phyloP scores from a whole-genome alignment of 2,888 invertebrate species.

The Cheilosia grossa region DNA sequence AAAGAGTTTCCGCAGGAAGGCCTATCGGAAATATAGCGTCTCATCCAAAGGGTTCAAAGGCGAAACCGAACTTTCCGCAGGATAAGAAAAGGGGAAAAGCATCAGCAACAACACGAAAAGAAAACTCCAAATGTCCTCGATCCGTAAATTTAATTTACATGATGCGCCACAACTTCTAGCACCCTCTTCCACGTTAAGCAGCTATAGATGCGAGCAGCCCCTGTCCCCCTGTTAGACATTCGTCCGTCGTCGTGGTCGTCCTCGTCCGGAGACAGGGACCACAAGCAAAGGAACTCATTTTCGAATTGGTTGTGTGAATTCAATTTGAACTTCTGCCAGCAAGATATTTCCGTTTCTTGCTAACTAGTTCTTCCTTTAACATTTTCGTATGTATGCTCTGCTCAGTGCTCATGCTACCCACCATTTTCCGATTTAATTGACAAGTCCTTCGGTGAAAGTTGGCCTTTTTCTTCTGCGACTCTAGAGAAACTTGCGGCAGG shows the following conservation, averaged over 20 bases:
- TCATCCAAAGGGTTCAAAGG: slow-evolving; percentile 60
- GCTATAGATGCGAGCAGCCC: slow-evolving; percentile 12
- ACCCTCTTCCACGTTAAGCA: slow-evolving; percentile 45
- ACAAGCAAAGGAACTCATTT: slow-evolving; percentile 49
- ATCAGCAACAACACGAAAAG: slow-evolving; percentile 6
- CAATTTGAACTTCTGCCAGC: slow-evolving; percentile 73
- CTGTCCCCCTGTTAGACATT: slow-evolving; percentile 15
- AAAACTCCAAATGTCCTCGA: slow-evolving; percentile 56
- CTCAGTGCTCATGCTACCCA: slow-evolving; percentile 29
- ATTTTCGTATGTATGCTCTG: slow-evolving; percentile 12
- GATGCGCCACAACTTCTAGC: slow-evolving; percentile 65
- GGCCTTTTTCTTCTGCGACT: slow-evolving; percentile 4
- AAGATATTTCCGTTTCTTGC: slow-evolving; percentile 61
- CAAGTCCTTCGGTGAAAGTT: slow-evolving; percentile 58
- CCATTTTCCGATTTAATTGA: slow-evolving; percentile 67
- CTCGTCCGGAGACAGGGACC: slow-evolving; percentile 10
- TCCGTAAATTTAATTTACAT: slow-evolving; percentile 73
- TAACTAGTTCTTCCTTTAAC: slow-evolving; percentile 28
- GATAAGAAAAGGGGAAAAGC: slow-evolving; percentile 32
- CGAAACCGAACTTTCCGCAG: slow-evolving; percentile 60
- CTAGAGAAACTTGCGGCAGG: slow-evolving; percentile 18
- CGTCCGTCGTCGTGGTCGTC: neutral
- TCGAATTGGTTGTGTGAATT: slow-evolving; percentile 70
- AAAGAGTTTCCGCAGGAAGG: slow-evolving; percentile 68
- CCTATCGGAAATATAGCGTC: slow-evolving; percentile 64